phyloP scores from a whole-genome alignment of 2,888 invertebrate species.

The Zygothrica quintamaculata region DNA sequence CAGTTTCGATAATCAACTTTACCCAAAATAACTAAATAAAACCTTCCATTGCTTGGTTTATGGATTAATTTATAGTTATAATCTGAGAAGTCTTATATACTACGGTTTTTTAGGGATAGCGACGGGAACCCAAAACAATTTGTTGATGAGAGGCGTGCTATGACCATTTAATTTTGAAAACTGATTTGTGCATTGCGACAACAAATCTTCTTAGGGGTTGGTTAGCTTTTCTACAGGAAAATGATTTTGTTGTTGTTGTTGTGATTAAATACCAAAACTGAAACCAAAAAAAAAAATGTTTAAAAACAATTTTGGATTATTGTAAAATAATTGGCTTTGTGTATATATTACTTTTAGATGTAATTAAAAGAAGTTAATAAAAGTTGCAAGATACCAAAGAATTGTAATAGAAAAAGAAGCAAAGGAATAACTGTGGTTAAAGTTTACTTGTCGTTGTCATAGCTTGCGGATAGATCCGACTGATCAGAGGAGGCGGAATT shows the following conservation, averaged over 20 bases:
- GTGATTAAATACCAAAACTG: constrained; percentile 11
- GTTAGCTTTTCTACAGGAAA: constrained; percentile 15
- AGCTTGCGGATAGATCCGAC: constrained; percentile 49
- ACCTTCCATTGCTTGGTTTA: no score
- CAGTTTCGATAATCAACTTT: no score
- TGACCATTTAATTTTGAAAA: no score
- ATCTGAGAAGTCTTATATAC: no score
- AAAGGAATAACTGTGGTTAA: constrained; percentile 32
- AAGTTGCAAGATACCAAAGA: constrained; percentile 20
- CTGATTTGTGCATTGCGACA: constrained; percentile 1
- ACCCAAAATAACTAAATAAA: no score
- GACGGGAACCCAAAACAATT: constrained; percentile 6
- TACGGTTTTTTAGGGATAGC: no score
- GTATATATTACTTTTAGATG: constrained; percentile 1
- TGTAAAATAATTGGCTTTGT: constrained; percentile 4
- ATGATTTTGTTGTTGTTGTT: no score
- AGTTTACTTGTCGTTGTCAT: constrained; percentile 76
- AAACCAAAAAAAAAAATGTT: constrained; percentile 6
- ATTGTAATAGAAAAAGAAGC: constrained; percentile 12
- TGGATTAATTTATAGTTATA: no score
- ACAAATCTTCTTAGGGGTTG: neutral
- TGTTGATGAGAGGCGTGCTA: no score
- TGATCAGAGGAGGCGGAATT: constrained; percentile 38
- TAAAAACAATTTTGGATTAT: neutral
- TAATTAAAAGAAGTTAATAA: constrained; percentile 2